Conservation (phyloP, 2,888 invertebrate genomes). For the Hydrotaea diabolus region DNA sequence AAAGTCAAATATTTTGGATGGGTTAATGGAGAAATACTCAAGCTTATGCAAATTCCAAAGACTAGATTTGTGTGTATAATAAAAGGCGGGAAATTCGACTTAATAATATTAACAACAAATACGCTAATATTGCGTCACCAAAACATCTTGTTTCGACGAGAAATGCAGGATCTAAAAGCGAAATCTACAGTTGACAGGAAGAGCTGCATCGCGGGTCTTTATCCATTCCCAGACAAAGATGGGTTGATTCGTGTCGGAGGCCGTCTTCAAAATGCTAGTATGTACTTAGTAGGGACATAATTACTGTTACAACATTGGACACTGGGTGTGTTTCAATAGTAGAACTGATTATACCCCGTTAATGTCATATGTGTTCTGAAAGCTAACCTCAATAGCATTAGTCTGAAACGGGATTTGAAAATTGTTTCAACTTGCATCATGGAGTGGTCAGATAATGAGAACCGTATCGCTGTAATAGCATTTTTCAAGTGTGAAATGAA, state of each 20-base stretch:
- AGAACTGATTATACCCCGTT: too few relatives aligned
- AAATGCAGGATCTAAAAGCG: conserved; percentile 18
- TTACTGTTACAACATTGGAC: too few relatives aligned
- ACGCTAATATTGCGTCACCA: background rate
- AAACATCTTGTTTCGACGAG: background rate
- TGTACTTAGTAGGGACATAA: too few relatives aligned
- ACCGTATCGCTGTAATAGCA: too few relatives aligned
- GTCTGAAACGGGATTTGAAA: too few relatives aligned
- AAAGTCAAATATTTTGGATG: background rate
- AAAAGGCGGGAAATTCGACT: background rate
- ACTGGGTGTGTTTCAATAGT: too few relatives aligned
- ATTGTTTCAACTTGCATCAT: too few relatives aligned
- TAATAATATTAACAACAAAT: background rate
- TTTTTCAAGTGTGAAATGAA: too few relatives aligned
- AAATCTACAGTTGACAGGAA: conserved; percentile 17
- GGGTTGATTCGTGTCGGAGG: conserved; percentile 56
- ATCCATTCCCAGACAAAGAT: conserved; percentile 55
- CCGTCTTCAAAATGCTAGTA: conserved; percentile 53
- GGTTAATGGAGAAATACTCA: conserved; percentile 41
- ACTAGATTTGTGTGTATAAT: conserved; percentile 36
- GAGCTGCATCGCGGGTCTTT: conserved; percentile 21
- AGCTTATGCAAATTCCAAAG: conserved; percentile 33
- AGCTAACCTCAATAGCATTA: too few relatives aligned
- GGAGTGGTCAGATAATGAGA: too few relatives aligned
- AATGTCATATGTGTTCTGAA: too few relatives aligned